These are phyloP conservation scores for Drosophila trapezifrons DNA, from an alignment of 1,140 invertebrate species.

Conservation along the genomic window DNA sequence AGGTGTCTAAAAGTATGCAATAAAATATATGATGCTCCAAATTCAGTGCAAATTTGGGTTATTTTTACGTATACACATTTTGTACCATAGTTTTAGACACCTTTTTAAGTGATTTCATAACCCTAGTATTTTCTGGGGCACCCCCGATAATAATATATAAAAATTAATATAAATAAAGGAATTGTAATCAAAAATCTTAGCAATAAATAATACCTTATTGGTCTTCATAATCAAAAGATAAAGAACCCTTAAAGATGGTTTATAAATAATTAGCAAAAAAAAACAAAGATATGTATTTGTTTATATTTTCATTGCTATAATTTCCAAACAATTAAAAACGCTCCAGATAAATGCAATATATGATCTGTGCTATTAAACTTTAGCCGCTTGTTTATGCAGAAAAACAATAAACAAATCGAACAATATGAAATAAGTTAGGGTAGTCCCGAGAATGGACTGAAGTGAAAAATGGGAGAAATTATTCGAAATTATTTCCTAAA, in stretches of 20 bases:
- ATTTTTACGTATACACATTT: too few relatives aligned
- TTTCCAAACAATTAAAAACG: conserved; percentile 2
- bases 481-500: not conserved
- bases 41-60: too few relatives aligned
- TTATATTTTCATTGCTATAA: not conserved
- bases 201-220: not conserved
- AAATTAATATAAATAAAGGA: not conserved
- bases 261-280: not conserved
- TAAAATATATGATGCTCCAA: too few relatives aligned
- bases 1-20: too few relatives aligned
- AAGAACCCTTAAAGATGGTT: too few relatives aligned
- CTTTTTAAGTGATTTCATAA: too few relatives aligned
- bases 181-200: not conserved
- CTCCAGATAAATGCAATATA: not conserved
- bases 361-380: conserved; percentile 6
- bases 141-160: too few relatives aligned
- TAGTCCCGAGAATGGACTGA: conserved; percentile 2
- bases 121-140: too few relatives aligned
- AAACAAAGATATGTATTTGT: not conserved
- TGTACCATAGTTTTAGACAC: too few relatives aligned
- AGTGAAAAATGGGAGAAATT: not conserved
- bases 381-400: conserved; percentile 14
- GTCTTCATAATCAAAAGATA: not conserved
- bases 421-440: conserved; percentile 10
- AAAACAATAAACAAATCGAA: conserved; percentile 13